Evolutionary conservation across 2,797 vertebrate genomes (phyloP).

Genomic region (Epinephelus awoara): DNA sequence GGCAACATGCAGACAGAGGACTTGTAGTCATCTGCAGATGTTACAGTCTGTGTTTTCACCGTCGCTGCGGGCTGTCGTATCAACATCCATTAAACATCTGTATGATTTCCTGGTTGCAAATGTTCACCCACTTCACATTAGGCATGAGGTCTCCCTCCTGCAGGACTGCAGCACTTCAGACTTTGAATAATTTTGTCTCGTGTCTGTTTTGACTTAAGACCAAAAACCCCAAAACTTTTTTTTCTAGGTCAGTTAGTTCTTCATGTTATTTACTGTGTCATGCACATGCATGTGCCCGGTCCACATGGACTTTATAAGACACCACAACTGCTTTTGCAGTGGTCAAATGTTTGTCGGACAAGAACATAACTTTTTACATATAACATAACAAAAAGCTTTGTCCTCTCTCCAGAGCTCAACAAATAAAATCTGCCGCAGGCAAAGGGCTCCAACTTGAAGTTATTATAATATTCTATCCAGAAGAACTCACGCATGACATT

Average conservation of each 20-base stretch:
- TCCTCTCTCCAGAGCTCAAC: neutral
- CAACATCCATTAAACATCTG: neutral
- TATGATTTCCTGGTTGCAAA: conserved; percentile 5
- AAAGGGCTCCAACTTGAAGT: neutral
- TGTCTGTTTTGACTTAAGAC: conserved; percentile 2
- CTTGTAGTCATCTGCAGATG: neutral
- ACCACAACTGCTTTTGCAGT: neutral
- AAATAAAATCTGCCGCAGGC: neutral
- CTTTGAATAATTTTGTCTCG: conserved; percentile 17
- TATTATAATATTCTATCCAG: neutral
- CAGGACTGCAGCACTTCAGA: neutral
- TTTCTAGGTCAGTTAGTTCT: neutral
- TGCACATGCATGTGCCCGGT: neutral
- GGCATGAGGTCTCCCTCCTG: conserved; percentile 5
- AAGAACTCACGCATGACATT: neutral
- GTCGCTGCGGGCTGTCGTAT: neutral
- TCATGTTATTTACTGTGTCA: neutral
- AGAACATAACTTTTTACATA: neutral
- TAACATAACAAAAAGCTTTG: conserved; percentile 2
- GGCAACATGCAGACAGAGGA: neutral
- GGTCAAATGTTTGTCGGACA: neutral
- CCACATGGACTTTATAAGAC: neutral
- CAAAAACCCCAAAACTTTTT: too few species aligned
- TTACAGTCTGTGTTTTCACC: neutral
- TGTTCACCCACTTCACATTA: conserved; percentile 17